Base-by-base conservation (phyloP, 2,888 invertebrate species). In the Limenitis camilla region DNA sequence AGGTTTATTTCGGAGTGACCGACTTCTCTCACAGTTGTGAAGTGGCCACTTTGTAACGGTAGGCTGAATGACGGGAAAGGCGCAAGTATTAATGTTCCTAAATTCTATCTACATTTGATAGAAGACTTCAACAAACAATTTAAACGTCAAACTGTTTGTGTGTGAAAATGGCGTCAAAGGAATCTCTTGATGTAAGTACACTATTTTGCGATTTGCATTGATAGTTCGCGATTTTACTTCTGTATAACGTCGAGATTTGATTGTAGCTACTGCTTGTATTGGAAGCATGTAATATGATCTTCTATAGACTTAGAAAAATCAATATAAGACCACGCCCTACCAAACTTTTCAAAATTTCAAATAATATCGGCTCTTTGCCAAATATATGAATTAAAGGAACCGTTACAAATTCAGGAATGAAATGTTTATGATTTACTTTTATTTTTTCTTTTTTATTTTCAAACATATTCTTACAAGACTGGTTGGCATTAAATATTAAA, bases 81-180 rank as follows among this genome's bases (percentile, higher is more conserved):
- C n/a, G n/a, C n/a, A n/a, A n/a, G n/a, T n/a, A n/a, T n/a, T n/a
- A n/a, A n/a, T n/a, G n/a, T n/a, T n/a, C n/a, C n/a, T n/a, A n/a
- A n/a, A n/a, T n/a, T 4, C 33, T 49, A 2, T 40, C 2, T 6
- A 79, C 78, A 76, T 73, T 64, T 59, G 55, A 64, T 67, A 67
- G 40, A 43, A 57, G 55, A 53, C 51, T 59, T 63, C 61, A 64
- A 62, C 60, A 58, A n/a, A 60, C 61, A 60, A 57, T 52, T 58
- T 44, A 61, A 74, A 73, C 65, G 76, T 77, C 81, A 81, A 81
- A 77, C 73, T 79, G 78, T 80, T 81, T 83, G 78, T 81, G 77
- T 77, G 78, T 79, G 83, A 81, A 85, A 84, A 87, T 87, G 87
- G 87, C 87, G 87, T 87, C 87, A 59, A 87, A 87, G 83, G 87